Percentiles rank a stretch among this genome's conserved stretches.
phyloP scores from a whole-genome alignment of 1,140 invertebrate genomes.

The Bombus cullumanus region DNA sequence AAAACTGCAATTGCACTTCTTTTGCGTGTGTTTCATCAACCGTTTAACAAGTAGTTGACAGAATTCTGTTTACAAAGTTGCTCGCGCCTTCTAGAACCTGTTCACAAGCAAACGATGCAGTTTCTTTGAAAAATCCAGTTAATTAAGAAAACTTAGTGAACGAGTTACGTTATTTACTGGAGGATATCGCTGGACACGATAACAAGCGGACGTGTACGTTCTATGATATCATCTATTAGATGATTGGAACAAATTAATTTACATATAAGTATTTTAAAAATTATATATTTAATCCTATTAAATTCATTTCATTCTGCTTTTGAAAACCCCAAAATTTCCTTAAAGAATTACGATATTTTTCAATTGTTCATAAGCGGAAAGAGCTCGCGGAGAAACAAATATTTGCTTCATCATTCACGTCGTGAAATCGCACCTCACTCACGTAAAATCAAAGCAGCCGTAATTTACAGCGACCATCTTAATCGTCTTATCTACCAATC shows the following conservation, averaged over 20 bases:
- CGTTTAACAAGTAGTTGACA: constrained; percentile 11
- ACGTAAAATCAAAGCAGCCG: constrained; percentile 14
- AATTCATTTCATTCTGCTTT: not conserved
- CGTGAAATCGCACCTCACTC: not conserved
- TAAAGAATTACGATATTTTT: not conserved
- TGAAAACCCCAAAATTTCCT: too few relatives aligned
- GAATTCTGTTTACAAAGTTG: constrained; percentile 33
- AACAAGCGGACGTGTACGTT: not conserved
- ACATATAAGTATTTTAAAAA: too few relatives aligned
- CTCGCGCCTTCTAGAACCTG: not conserved
- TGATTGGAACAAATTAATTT: not conserved
- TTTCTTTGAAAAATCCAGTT: not conserved
- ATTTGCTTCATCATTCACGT: not conserved
- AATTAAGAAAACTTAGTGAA: constrained; percentile 34
- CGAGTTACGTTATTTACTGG: not conserved
- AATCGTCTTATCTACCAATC: constrained; percentile 48
- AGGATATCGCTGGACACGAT: not conserved
- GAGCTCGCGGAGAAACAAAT: not conserved
- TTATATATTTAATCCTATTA: too few relatives aligned
- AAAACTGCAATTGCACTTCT: constrained; percentile 14
- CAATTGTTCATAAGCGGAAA: not conserved
- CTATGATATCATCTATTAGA: not conserved
- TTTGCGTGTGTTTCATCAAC: not conserved
- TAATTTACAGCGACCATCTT: constrained; percentile 42
- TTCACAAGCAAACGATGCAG: not conserved